Conservation (phyloP, 2,797 vertebrate genomes). For the Otolemur crassicaudatus region DNA sequence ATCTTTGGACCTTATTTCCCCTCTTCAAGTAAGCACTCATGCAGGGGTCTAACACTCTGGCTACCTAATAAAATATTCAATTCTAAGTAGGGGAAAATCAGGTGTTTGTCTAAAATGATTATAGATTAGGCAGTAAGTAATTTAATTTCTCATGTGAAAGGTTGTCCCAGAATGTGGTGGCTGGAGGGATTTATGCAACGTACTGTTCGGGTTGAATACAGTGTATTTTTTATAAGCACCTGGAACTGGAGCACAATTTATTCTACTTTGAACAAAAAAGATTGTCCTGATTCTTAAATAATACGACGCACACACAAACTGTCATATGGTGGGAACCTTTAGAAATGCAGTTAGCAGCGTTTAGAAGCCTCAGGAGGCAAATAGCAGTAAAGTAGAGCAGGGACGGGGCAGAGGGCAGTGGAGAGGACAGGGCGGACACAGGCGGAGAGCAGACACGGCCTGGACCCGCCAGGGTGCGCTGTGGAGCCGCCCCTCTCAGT, state of each 20-base stretch:
- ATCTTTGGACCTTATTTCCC: not conserved
- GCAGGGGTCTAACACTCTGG: not conserved
- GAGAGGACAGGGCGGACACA: not conserved
- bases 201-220: conserved; percentile 80
- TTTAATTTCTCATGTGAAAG: conserved; percentile 78
- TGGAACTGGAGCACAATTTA: conserved; percentile 84
- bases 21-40: not conserved
- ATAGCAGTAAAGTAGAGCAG: conserved; percentile 50
- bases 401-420: conserved; percentile 3
- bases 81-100: conserved; percentile 71
- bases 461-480: not conserved
- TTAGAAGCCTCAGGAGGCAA: conserved; percentile 61
- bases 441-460: not conserved
- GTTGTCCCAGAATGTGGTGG: conserved; percentile 76
- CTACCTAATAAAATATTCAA: conserved; percentile 71
- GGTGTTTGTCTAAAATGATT: conserved; percentile 77
- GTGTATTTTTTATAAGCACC: conserved; percentile 82
- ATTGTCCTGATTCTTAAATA: conserved; percentile 82
- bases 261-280: conserved; percentile 82
- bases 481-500: conserved; percentile 59
- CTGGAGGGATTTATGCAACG: conserved; percentile 71
- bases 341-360: conserved; percentile 77
- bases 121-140: conserved; percentile 67
- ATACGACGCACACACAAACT: conserved; percentile 82
- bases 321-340: conserved; percentile 49